Conservation (phyloP, 2,888 invertebrate species). For the Tachina fera region DNA sequence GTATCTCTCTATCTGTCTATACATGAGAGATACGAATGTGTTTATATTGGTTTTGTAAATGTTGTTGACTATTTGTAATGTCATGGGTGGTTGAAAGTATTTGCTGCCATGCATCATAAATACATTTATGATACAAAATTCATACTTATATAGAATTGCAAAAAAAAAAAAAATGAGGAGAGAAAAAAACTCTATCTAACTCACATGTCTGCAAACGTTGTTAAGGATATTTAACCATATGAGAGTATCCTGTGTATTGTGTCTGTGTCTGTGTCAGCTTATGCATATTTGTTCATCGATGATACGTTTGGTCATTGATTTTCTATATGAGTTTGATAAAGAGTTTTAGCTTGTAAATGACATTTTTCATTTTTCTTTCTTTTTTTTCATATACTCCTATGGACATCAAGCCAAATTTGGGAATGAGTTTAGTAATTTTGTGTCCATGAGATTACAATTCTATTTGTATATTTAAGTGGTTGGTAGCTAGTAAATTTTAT, state of each 20-base stretch:
- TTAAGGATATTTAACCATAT: constrained; percentile 32
- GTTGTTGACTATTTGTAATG: constrained; percentile 65
- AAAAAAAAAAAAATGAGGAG: not conserved
- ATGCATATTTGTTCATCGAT: constrained; percentile 49
- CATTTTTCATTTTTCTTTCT: constrained; percentile 65
- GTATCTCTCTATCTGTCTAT: not conserved
- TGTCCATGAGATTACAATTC: constrained; percentile 30
- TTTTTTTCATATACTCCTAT: constrained; percentile 55
- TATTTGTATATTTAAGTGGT: constrained; percentile 41
- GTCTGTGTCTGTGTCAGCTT: constrained; percentile 19
- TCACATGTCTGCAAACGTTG: constrained; percentile 30
- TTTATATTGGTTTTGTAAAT: constrained; percentile 44
- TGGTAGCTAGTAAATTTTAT: constrained; percentile 48
- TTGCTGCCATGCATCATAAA: constrained; percentile 66
- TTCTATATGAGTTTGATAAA: constrained; percentile 71
- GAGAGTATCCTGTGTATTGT: constrained; percentile 27
- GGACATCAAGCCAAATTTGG: constrained; percentile 27
- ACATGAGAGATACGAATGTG: not conserved
- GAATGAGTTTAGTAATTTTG: constrained; percentile 16
- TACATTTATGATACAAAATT: constrained; percentile 57
- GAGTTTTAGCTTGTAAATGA: constrained; percentile 69
- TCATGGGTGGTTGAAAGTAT: constrained; percentile 68
- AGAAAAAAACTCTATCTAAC: constrained; percentile 6
- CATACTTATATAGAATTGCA: constrained; percentile 8
- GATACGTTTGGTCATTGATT: constrained; percentile 71